These are phyloP conservation scores for Drosophila nigritarsus DNA, from an alignment of 2,888 invertebrate genomes.

Conservation along the genomic window DNA sequence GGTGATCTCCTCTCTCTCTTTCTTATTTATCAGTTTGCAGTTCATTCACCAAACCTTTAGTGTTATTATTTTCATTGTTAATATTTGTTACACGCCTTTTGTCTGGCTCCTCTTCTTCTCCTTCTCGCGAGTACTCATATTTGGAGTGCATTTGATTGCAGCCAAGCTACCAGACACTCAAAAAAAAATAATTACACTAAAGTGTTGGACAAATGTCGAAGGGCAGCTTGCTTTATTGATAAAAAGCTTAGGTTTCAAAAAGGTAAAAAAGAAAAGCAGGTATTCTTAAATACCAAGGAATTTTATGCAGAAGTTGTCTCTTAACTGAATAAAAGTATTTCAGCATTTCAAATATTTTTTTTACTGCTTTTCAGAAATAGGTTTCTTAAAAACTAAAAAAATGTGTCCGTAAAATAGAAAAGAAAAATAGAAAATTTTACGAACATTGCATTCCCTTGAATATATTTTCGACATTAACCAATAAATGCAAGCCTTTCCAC, in stretches of 20 bases:
- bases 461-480: neutral
- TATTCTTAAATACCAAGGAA: too few species aligned
- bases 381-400: too few species aligned
- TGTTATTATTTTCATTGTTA: constrained; percentile 81
- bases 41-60: constrained; percentile 71
- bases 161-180: constrained; percentile 11
- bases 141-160: constrained; percentile 66
- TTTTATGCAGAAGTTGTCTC: too few species aligned
- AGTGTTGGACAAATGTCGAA: too few species aligned
- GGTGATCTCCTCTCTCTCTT: constrained; percentile 12
- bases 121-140: constrained; percentile 36
- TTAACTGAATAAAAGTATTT: too few species aligned
- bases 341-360: too few species aligned
- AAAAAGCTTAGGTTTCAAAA: neutral
- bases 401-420: neutral
- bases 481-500: neutral
- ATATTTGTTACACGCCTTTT: constrained; percentile 80
- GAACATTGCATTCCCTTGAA: accelerated
- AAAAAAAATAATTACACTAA: neutral
- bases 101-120: constrained; percentile 40
- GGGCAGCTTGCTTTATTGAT: neutral
- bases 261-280: neutral
- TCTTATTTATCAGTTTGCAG: constrained; percentile 24
- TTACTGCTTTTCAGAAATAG: too few species aligned
- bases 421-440: accelerated